Conservation (phyloP, 2,797 vertebrate species). For the Capromys pilorides region DNA sequence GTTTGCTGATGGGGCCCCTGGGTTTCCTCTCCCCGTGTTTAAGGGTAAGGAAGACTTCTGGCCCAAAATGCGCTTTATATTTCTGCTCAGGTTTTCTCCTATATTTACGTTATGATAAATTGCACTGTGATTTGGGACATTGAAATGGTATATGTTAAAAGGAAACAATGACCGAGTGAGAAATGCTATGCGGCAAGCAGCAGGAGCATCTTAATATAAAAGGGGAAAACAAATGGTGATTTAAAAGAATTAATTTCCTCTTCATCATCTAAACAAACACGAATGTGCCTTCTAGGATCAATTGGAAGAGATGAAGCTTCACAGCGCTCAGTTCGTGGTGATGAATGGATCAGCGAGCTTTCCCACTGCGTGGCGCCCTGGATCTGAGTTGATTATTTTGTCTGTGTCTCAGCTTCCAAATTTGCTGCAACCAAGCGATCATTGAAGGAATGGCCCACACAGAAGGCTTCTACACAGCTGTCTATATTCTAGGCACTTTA, state of each 20-base stretch:
- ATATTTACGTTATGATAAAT: constrained; percentile 56
- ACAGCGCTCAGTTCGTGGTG: not conserved
- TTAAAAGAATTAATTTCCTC: constrained; percentile 53
- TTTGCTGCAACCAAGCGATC: not conserved
- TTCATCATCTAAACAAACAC: constrained; percentile 58
- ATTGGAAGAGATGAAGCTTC: not conserved
- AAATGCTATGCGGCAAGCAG: constrained; percentile 41
- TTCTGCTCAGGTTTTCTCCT: constrained; percentile 44
- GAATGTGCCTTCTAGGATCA: not conserved
- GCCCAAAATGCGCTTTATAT: constrained; percentile 31
- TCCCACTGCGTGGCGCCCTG: not conserved
- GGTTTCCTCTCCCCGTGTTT: constrained; percentile 3
- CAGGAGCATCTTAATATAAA: constrained; percentile 54
- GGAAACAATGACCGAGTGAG: not conserved
- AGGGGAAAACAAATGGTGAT: constrained; percentile 33
- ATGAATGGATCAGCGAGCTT: not conserved
- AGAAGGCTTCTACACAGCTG: not conserved
- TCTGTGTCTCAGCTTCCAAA: not conserved
- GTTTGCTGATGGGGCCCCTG: not conserved
- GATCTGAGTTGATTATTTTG: not conserved
- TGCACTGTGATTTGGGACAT: constrained; percentile 37
- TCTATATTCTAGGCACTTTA: not conserved
- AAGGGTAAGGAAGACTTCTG: not conserved
- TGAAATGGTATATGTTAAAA: constrained; percentile 45
- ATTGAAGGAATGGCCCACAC: not conserved